Percentiles rank a stretch among this genome's conserved stretches.
These are phyloP conservation scores for Drosophila peninsularis DNA, from an alignment of 2,888 invertebrate genomes.

Conservation along the genomic window DNA sequence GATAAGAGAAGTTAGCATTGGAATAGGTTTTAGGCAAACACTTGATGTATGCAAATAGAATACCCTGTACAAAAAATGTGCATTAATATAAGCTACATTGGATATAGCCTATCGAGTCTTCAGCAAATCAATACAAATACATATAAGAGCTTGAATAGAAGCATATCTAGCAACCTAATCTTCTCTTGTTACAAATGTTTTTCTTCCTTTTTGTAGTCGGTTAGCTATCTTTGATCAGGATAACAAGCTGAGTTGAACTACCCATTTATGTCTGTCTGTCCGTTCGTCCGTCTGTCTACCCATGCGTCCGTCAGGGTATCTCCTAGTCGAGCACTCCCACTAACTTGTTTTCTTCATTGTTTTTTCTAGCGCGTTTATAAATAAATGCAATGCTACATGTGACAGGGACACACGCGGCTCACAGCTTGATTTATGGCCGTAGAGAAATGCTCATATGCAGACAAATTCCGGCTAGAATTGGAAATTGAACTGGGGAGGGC, in stretches of 20 bases:
- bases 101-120: background rate
- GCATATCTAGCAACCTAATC: no score
- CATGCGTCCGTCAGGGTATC: background rate
- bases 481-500: background rate
- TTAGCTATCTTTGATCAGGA: no score
- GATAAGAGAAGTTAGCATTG: background rate
- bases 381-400: constrained; percentile 65
- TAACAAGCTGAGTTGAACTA: no score
- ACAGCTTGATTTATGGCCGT: constrained; percentile 64
- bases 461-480: constrained; percentile 17
- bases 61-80: no score
- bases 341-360: background rate
- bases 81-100: no score
- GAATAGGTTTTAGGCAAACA: background rate
- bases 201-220: no score
- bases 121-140: background rate
- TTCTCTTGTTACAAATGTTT: no score
- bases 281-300: background rate
- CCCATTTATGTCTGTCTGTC: no score
- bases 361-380: constrained; percentile 50
- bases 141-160: background rate
- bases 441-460: constrained; percentile 36
- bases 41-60: no score
- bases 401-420: constrained; percentile 50
- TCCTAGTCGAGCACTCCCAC: background rate